Evolutionary conservation across 2,888 invertebrate species (phyloP), one percentile per base, ranked within the genome.

Genomic region (Hemistola chrysoprasaria): DNA sequence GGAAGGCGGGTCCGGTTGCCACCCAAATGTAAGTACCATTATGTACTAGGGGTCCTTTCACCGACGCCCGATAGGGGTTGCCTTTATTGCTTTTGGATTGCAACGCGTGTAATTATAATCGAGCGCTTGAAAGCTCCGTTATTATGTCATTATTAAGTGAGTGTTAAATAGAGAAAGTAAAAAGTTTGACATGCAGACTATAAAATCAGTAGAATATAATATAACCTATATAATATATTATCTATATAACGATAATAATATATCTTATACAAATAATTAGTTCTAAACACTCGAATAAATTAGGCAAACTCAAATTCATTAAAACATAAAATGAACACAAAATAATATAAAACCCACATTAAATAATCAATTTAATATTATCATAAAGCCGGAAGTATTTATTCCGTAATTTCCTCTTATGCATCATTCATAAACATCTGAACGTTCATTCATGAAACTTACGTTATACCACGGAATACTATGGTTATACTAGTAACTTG

Each of bases 1-100:
- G 54, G 68, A 63, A 62, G 78, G 76, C 75, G 71, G 72, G 68
- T 39, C 71, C 58, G 50, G 56, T 55, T 60, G 71, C 70, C 78
- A 64, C 76, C 78, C 78, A 77, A 64, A 53, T 61, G 65, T 60
- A 61, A 59, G 62, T 51, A 56, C 59, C 57, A 66, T 71, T 78
- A 78, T 77, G 65, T 72, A 70, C 61, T 58, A 60, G 67, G 73
- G 65, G 62, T 71, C 65, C 61, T 50, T 53, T 62, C 46, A 39
- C 47, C 50, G 42, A 48, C 55, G 53, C 65, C 67, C 64, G 61
- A 65, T 69, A 74, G 65, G 80, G 80, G 78, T 70, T 76, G 73
- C 42, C 39, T 62, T 62, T 60, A 55, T 58, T 54, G 41, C 53
- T 51, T 56, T 57, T 53, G 20, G 46, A 59, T 62, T 59, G 51